Evolutionary conservation across 2,797 vertebrate species (phyloP), one percentile per base, ranked within the genome.

Genomic region (Catamblyrhynchus diadema): DNA sequence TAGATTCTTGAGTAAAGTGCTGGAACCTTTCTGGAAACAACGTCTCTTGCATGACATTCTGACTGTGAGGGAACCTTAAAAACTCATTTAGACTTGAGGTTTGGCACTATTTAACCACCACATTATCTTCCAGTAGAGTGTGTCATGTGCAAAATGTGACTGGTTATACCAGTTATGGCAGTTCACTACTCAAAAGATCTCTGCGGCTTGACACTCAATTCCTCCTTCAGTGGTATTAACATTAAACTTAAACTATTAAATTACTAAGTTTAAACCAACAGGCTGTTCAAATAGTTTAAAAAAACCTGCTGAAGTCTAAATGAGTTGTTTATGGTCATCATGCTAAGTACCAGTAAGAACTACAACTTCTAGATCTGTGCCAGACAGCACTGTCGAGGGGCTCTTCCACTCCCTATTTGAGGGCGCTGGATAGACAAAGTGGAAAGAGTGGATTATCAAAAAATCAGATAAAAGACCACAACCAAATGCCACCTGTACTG

Each of bases 101-200:
- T 27, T 90, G 54, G 22, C 57, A 62, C 44, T 41, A 53, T 81
- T 69, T 88, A 88, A 42, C 66, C 50, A 64, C 48, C 72, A 93
- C 56, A 69, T 70, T 72, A 78, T 27, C 69, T 77, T 83, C n/a
- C 33, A 84, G 15, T 3, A 83, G 33, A 75, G 23, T 35, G 12
- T 56, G 39, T 32, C 54, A 37, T 23, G 11, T 51, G 72, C 62
- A 93, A 78, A 84, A 50, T 0, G 6, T 72, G 47, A 94, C 91
- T 75, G 82, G 94, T 90, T 86, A 90, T 93, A 92, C 94, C 85
- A 86, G 95, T 95, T 92, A 75, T 1, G 23, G 77, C 85, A 88
- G 82, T 78, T 88, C 39, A 65, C 37, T 53, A 47, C 24, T 25
- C 33, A 41, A 61, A 57, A 90, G 23, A 44, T 62, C 51, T 37